Evolutionary conservation across 1,140 invertebrate species (phyloP), one percentile per base, ranked within the genome.

Genomic region (Pygmarrhopalites habei): DNA sequence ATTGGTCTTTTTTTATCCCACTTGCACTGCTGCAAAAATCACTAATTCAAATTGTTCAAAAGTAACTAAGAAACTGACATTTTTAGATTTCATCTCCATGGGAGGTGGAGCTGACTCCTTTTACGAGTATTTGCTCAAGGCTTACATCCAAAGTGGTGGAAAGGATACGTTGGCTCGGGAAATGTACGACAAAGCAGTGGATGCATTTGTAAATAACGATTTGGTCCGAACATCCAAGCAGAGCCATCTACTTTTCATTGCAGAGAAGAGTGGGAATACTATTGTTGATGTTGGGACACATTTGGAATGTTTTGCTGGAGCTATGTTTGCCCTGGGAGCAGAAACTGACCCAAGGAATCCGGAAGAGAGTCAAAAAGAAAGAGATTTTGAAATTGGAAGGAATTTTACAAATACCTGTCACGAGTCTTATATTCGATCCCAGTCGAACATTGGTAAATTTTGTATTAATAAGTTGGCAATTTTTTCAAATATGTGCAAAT

Each of bases 101-200:
- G 84, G 84, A 28, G 84, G 82, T 2, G 72, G 85, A 21, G 85
- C 82, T 21, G 85, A 86, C 72, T 81, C 79, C 69, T 86, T 84
- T 71, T 86, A 85, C 73, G 84, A 86, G 72, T 86, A 86, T 72
- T 73, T 86, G 7, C 70, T 85, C 2, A 85, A 85, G 72, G 74
- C 78, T 2, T 85, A 79, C 76, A 69, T 86, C n/a, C 75, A 79
- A 43, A 77, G 77, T 19, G 78, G 78, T 21, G n/a, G n/a, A n/a
- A n/a, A n/a, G n/a, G 77, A 82, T 73, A 53, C 64, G 3, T 68
- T 77, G 52, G 80, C 81, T 2, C 74, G 77, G 65, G 65, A 77
- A 62, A 80, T 83, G 78, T 86, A 84, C 70, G 78, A 82, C 58
- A 77, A 80, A 64, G 82, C 83, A 17, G 77, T 85, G 23, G 63